Percentiles rank a stretch among this genome's conserved stretches.
Conservation (phyloP, 1,140 invertebrate genomes). For the Gyrodactylus salaris region DNA sequence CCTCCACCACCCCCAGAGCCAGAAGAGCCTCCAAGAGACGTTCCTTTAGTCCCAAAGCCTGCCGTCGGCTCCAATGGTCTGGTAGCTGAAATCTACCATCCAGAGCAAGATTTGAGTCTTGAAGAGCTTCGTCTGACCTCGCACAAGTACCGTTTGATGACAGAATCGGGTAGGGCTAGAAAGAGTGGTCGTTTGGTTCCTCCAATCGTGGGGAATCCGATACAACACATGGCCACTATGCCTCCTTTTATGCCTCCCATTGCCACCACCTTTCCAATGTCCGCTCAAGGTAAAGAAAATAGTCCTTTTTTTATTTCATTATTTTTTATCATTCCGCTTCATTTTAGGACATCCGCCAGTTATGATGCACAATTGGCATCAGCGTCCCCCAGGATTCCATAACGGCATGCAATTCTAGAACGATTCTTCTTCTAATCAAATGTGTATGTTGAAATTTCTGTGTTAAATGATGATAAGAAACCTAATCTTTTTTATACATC, state of each 20-base stretch:
- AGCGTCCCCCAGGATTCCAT: too few relatives aligned
- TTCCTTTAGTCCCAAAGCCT: not conserved
- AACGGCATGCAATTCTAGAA: too few relatives aligned
- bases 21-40: not conserved
- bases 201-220: not conserved
- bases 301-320: too few relatives aligned
- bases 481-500: too few relatives aligned
- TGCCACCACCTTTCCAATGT: not conserved
- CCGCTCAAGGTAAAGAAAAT: too few relatives aligned
- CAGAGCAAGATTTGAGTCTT: not conserved
- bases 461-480: too few relatives aligned
- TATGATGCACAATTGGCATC: too few relatives aligned
- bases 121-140: not conserved
- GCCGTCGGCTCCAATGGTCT: not conserved
- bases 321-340: too few relatives aligned
- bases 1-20: not conserved
- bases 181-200: not conserved
- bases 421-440: too few relatives aligned
- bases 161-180: not conserved
- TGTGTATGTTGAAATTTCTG: too few relatives aligned
- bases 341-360: too few relatives aligned
- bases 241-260: not conserved
- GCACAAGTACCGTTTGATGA: not conserved
- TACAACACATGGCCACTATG: not conserved
- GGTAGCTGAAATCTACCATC: not conserved